phyloP scores from a whole-genome alignment of 1,140 invertebrate species.

The Dreissena rostriformis region DNA sequence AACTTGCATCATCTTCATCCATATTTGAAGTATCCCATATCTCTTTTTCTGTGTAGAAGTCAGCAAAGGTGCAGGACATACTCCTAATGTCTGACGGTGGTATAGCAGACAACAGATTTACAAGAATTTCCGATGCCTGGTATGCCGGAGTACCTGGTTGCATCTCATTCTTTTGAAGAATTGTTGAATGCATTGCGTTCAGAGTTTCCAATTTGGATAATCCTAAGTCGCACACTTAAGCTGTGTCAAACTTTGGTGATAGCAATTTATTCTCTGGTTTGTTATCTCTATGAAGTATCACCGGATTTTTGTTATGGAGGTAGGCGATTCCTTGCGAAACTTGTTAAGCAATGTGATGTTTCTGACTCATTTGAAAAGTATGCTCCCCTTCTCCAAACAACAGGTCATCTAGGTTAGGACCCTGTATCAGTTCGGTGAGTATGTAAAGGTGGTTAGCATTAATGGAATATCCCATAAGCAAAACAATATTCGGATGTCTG shows the following conservation, averaged over 20 bases:
- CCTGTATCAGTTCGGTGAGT: conserved; percentile 8
- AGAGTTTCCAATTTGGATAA: conserved; percentile 19
- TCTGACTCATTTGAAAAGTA: not conserved
- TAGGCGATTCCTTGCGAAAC: conserved; percentile 24
- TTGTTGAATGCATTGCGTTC: conserved; percentile 25
- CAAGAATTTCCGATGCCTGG: conserved; percentile 19
- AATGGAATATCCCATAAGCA: conserved; percentile 29
- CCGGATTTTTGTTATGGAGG: conserved; percentile 18
- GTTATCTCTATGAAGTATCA: conserved; percentile 36
- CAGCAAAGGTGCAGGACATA: conserved; percentile 23
- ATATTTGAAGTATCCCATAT: not conserved
- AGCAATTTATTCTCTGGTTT: conserved; percentile 28
- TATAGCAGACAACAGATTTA: conserved; percentile 5
- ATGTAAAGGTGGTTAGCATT: conserved; percentile 22
- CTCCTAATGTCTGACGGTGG: conserved; percentile 19
- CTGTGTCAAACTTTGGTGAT: conserved; percentile 5
- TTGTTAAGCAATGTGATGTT: conserved; percentile 25
- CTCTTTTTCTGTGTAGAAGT: conserved; percentile 29
- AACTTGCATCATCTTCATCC: conserved; percentile 3
- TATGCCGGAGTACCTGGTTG: conserved; percentile 30
- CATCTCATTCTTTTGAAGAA: conserved; percentile 7
- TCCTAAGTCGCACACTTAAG: conserved; percentile 34
- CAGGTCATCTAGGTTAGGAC: conserved; percentile 36
- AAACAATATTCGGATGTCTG: conserved; percentile 30
- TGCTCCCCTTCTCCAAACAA: conserved; percentile 20